Base-by-base conservation (phyloP, 2,113 vertebrate species). In the Propithecus coquereli region DNA sequence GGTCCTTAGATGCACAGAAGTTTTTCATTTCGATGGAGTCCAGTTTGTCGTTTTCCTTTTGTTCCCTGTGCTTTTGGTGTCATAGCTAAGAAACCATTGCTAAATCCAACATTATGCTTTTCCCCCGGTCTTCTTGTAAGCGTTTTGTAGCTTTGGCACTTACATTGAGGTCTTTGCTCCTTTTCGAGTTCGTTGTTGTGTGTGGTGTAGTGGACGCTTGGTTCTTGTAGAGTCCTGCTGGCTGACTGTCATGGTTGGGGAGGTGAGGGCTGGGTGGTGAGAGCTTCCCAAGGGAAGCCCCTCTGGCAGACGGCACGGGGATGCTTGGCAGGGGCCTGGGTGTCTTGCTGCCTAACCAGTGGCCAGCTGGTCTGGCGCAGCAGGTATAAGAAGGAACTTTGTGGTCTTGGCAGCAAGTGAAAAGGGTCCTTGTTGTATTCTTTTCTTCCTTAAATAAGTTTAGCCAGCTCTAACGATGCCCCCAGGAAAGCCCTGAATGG, bases 381-480 rank as follows among this genome's bases (percentile, higher is more conserved):
- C 70, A 92, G 80, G 82, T 95, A 1, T 34, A 14, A 94, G 84
- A 94, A 96, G 92, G 84, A 94, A 96, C 74, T 96, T 95, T 88
- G 93, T 59, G 45, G 68, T 54, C 16, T 76, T 92, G 80, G 88
- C 87, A 92, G 47, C 76, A 32, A 90, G 32, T 73, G 73, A 94
- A 83, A 97, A 79, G 32, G 22, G 14, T 90, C 79, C 57, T 94
- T 93, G 74, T 94, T 93, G 73, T 87, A 27, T 80, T 70, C 32
- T 68, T 70, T 88, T 76, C 47, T 90, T n/a, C 14, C 7, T 87
- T 50, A 43, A 66, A 54, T 22, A 52, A 81, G 77, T 74, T 74
- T 83, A 32, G 52, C 45, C 30, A 9, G 47, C 27, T 32, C 59
- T 86, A 50, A 77, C 43, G 71, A 8, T 61, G 43, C 34, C 12